These are phyloP conservation scores for Caenorhabditis japonica DNA, from an alignment of 2,888 invertebrate species.

Conservation along the genomic window DNA sequence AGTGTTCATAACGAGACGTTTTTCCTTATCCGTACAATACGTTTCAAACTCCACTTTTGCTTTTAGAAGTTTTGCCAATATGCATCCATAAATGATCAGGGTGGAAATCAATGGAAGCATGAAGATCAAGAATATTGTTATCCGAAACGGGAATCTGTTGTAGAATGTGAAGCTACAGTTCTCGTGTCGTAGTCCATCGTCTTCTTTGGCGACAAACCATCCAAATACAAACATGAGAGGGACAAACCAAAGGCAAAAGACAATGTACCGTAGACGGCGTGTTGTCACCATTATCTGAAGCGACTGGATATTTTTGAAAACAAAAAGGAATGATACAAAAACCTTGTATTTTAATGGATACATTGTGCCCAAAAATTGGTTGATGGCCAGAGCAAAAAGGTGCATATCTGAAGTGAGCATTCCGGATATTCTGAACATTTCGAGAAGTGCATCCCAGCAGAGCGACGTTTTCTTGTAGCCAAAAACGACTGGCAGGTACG, in stretches of 20 bases:
- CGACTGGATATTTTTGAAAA: too few relatives aligned
- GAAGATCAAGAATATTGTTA: conserved; percentile 72
- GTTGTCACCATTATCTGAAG: conserved; percentile 73
- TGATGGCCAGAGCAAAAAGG: conserved; percentile 73
- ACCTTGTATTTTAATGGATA: conserved; percentile 75
- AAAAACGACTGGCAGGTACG: conserved; percentile 72
- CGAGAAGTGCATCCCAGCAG: conserved; percentile 64
- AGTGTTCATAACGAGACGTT: conserved; percentile 3
- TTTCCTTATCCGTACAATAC: conserved; percentile 44
- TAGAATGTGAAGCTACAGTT: conserved; percentile 70
- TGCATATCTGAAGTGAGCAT: conserved; percentile 76
- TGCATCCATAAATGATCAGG: conserved; percentile 64
- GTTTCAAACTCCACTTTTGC: conserved; percentile 72
- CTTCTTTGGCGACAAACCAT: conserved; percentile 67
- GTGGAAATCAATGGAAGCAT: conserved; percentile 72
- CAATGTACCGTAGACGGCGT: conserved; percentile 65
- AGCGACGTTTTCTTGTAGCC: conserved; percentile 59
- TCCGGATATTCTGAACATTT: conserved; percentile 72
- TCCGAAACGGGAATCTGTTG: conserved; percentile 70
- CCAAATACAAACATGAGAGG: conserved; percentile 66
- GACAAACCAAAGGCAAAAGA: conserved; percentile 69
- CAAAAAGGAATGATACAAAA: neutral
- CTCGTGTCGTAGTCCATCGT: conserved; percentile 68
- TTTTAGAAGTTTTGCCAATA: conserved; percentile 69
- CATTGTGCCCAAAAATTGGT: conserved; percentile 74